Conservation (phyloP, 2,113 vertebrate species). For the Platichthys stellatus region DNA sequence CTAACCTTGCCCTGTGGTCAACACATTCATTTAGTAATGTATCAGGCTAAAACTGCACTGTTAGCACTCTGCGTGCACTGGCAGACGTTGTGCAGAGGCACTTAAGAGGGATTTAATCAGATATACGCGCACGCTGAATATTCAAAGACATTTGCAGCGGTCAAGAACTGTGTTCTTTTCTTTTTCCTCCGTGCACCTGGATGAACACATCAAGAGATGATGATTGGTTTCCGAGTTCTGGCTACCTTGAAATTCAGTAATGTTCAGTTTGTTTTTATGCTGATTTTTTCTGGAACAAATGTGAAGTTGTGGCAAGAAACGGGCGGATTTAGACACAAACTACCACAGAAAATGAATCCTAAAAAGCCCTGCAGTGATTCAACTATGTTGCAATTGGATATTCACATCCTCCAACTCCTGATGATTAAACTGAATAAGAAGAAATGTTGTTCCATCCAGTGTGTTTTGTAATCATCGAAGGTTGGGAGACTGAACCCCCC, state of each 20-base stretch:
- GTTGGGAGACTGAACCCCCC: conserved; percentile 40
- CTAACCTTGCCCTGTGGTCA: conserved; percentile 75
- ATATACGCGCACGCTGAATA: conserved; percentile 73
- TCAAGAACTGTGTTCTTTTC: conserved; percentile 67
- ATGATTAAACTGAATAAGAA: conserved; percentile 35
- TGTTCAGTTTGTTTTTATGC: conserved; percentile 27
- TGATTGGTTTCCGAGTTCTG: conserved; percentile 53
- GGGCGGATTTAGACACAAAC: not conserved
- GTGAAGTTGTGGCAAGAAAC: conserved; percentile 24
- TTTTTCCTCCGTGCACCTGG: conserved; percentile 62
- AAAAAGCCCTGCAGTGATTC: not conserved
- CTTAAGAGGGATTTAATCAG: conserved; percentile 80
- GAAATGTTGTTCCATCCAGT: conserved; percentile 46
- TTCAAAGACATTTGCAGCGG: conserved; percentile 76
- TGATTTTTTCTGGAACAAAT: conserved; percentile 20
- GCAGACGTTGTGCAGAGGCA: conserved; percentile 67
- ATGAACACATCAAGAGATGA: conserved; percentile 44
- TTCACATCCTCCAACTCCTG: not conserved
- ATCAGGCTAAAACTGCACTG: conserved; percentile 71
- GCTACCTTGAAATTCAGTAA: conserved; percentile 53
- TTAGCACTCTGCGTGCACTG: conserved; percentile 68
- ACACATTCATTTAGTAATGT: conserved; percentile 79
- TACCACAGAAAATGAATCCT: not conserved
- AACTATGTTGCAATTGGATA: conserved; percentile 20
- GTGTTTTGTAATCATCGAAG: conserved; percentile 48